A percentile compares a stretch with the other conserved stretches of the same genome.
Conservation (phyloP, 1,140 invertebrate species). For the Trachymyrmex cornetzi region DNA sequence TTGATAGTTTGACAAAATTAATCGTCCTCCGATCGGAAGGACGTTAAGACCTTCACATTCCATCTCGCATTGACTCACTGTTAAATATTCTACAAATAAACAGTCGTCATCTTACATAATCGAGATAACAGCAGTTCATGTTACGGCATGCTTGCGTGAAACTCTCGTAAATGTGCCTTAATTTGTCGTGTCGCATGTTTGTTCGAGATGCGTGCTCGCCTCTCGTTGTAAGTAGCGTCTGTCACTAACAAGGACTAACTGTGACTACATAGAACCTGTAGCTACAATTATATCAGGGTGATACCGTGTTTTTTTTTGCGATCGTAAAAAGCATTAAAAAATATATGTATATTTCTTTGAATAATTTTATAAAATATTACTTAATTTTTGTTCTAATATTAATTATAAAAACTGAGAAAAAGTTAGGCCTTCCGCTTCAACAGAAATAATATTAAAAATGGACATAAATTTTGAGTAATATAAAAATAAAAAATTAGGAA, state of each 20-base stretch:
- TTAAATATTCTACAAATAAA: conserved; percentile 29
- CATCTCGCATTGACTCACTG: background rate
- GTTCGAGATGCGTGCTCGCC: conserved; percentile 78
- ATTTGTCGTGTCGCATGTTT: conserved; percentile 81
- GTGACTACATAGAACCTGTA: conserved; percentile 35
- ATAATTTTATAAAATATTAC: background rate
- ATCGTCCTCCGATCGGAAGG: background rate
- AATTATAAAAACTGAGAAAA: background rate
- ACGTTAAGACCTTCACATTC: background rate
- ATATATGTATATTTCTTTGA: background rate
- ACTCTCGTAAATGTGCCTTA: conserved; percentile 67
- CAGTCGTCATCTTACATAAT: background rate
- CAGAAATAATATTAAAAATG: too few relatives aligned
- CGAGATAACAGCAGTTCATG: conserved; percentile 30
- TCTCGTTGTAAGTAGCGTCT: conserved; percentile 85
- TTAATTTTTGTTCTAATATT: background rate
- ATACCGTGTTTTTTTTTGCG: conserved; percentile 14
- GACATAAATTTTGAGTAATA: too few relatives aligned
- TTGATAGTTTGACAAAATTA: conserved; percentile 8
- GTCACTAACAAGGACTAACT: conserved; percentile 83
- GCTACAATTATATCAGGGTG: conserved; percentile 37
- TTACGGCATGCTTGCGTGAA: conserved; percentile 70
- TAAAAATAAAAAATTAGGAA: too few relatives aligned
- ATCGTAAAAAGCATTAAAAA: background rate
- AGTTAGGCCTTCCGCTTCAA: too few relatives aligned